These are phyloP conservation scores for Pantherophis vulpinus DNA, from an alignment of 2,797 vertebrate genomes.

Conservation along the genomic window DNA sequence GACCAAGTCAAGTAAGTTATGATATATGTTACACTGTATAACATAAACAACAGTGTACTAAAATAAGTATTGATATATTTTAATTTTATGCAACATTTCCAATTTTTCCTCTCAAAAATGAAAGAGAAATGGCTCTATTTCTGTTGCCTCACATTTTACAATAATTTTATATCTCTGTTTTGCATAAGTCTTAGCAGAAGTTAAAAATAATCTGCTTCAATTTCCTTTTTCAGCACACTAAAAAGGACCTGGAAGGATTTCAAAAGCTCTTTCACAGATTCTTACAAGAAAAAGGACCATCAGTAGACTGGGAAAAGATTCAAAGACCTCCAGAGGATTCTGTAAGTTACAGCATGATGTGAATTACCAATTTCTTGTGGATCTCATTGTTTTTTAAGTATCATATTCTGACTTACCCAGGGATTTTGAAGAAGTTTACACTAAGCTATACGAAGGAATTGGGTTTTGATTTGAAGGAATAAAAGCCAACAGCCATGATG, in stretches of 20 bases:
- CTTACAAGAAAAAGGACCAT: conserved; percentile 94
- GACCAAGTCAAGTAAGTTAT: not conserved
- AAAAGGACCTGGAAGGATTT: conserved; percentile 94
- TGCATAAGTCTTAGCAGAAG: not conserved
- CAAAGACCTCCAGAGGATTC: conserved; percentile 96
- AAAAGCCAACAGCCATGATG: not conserved
- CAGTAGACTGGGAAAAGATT: conserved; percentile 96
- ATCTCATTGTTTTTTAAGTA: not conserved
- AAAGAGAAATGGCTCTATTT: not conserved
- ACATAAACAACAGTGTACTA: not conserved
- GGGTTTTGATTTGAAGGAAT: not conserved
- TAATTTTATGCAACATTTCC: not conserved
- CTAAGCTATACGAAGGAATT: not conserved
- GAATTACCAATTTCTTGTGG: not conserved
- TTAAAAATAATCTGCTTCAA: not conserved
- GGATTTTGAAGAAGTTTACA: not conserved
- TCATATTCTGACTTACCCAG: not conserved
- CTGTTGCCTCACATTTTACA: not conserved
- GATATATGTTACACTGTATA: not conserved
- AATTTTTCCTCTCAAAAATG: not conserved
- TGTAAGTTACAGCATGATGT: conserved; percentile 73
- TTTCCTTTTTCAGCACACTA: conserved; percentile 77
- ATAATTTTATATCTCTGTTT: not conserved
- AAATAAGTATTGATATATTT: not conserved
- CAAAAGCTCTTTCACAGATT: conserved; percentile 94